A percentile compares a stretch with the other conserved stretches of the same genome.
These are phyloP conservation scores for Chirona hameri DNA, from an alignment of 2,888 invertebrate genomes.

Conservation along the genomic window DNA sequence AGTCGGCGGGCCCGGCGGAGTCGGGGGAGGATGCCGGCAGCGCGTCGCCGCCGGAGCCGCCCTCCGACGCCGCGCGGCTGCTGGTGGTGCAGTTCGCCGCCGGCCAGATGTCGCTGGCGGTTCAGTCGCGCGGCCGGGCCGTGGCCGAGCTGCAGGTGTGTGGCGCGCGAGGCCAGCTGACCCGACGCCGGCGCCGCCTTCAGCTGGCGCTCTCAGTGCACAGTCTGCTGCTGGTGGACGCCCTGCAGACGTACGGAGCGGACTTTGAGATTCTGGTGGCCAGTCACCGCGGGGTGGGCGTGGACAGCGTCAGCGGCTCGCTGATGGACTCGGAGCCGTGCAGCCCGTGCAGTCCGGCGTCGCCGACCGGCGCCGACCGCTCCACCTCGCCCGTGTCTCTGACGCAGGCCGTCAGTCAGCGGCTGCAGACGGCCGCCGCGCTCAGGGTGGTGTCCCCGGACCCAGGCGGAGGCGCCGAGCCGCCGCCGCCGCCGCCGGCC, in stretches of 20 bases:
- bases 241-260: conserved; percentile 88
- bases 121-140: conserved; percentile 80
- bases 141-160: conserved; percentile 90
- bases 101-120: conserved; percentile 48
- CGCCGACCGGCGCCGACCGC: conserved; percentile 54
- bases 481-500: conserved; percentile 30
- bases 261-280: conserved; percentile 93
- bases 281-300: conserved; percentile 86
- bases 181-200: conserved; percentile 68
- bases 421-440: neutral
- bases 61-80: neutral
- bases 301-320: conserved; percentile 92
- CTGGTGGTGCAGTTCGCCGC: conserved; percentile 27
- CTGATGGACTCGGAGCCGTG: conserved; percentile 87
- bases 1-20: neutral
- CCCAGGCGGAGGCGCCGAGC: conserved; percentile 25
- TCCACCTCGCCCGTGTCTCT: conserved; percentile 30
- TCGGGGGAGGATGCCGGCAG: neutral
- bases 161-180: conserved; percentile 73
- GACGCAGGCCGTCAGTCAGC: neutral
- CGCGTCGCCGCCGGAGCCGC: conserved; percentile 25
- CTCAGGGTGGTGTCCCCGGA: conserved; percentile 26
- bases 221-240: conserved; percentile 87
- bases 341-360: conserved; percentile 72
- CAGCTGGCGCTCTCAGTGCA: conserved; percentile 82